Conservation (phyloP, 2,113 vertebrate genomes). For the Coturnix japonica region DNA sequence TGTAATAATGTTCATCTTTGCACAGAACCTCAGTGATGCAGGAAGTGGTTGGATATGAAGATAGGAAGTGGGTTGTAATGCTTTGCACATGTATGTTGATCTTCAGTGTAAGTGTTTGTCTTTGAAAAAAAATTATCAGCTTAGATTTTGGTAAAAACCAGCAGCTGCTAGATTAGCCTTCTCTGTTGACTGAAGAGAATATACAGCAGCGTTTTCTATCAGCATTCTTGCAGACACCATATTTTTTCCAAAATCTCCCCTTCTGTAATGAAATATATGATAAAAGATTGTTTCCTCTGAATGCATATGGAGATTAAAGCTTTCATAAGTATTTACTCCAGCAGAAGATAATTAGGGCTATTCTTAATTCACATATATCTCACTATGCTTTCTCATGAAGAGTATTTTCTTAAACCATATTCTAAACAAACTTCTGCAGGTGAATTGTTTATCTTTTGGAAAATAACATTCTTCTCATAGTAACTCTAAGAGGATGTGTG, state of each 20-base stretch:
- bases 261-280: not conserved
- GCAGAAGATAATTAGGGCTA: not conserved
- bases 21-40: not conserved
- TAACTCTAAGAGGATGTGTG: not conserved
- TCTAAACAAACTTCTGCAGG: not conserved
- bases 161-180: not conserved
- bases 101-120: not conserved
- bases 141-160: not conserved
- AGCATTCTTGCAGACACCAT: not conserved
- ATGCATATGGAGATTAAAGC: not conserved
- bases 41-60: not conserved
- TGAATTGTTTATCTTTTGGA: not conserved
- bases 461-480: not conserved
- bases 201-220: not conserved
- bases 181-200: not conserved
- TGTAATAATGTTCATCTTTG: not conserved
- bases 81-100: rapidly evolving
- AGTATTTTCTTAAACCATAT: not conserved
- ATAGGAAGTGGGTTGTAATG: not conserved
- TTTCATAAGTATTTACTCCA: not conserved
- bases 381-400: not conserved
- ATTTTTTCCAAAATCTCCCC: not conserved
- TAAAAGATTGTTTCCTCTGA: not conserved
- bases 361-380: not conserved
- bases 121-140: not conserved